Base-by-base conservation (phyloP, 1,140 invertebrate genomes). In the Probaryconus sp. region DNA sequence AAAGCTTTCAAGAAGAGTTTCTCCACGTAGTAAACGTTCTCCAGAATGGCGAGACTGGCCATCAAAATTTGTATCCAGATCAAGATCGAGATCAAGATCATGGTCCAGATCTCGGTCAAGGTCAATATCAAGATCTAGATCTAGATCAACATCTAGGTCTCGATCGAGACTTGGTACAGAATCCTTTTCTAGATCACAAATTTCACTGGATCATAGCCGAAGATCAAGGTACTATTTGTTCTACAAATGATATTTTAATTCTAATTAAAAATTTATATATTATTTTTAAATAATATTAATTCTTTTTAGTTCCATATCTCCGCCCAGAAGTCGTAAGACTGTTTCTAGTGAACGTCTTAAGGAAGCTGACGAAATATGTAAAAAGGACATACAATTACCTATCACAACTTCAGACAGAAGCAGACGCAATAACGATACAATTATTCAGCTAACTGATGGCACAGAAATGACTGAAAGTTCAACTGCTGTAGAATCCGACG, bases 371-470 rank as follows among this genome's bases (percentile, higher is more conserved):
- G 69, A 61, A 0, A 72, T 75, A 56, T 43, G 35, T 48, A 56
- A 53, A 65, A 53, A 43, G 13, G 67, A 75, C n/a, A n/a, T n/a
- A 10, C 71, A 79, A 0, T 37, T 42, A n/a, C 6, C 42, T 14
- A 13, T 37, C n/a, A 26, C 9, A 9, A 78, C 71, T 33, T 3
- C 43, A 20, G 83, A 86, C 20, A 77, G 76, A 11, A 80, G 64
- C 35, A 82, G 84, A 56, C 79, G 81, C 35, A 84, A 81, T 20
- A 85, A 84, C 56, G 83, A 87, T 11, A 86, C 85, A 0, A 87
- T 88, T 6, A 82, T 87, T n/a, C 85, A 87, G 14, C 76, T 85
- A 7, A 80, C 85, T 0, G 78, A 79, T 17, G 18, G 71, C 5
- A 40, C 75, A 10, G 76, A 80, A 9, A 47, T 79, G 28, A 21